Conservation (phyloP, 37 sponge, comb jelly and placozoan species). For the Oscarella lobularis region DNA sequence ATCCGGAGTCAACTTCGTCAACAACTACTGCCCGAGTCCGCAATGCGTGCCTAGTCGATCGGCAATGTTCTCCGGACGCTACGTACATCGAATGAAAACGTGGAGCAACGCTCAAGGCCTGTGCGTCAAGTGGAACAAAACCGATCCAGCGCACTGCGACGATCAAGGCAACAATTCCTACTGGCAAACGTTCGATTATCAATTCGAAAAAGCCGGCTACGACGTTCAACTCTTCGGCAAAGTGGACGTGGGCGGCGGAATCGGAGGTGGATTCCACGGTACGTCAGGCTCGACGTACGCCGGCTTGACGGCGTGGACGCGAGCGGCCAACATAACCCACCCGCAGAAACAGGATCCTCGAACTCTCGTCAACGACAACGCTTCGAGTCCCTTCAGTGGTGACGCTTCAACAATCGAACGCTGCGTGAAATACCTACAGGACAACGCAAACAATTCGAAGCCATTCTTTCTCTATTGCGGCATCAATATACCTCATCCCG, state of each 20-base stretch:
- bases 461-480: not conserved
- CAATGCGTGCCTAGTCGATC: not conserved
- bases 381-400: not conserved
- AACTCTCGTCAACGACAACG: not conserved
- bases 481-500: not conserved
- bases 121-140: not conserved
- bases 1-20: not conserved
- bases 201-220: not conserved
- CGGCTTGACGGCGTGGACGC: not conserved
- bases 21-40: constrained; percentile 2
- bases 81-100: not conserved
- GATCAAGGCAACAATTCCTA: not conserved
- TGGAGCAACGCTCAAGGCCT: constrained; percentile 1
- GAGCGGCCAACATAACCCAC: not conserved
- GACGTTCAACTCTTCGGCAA: not conserved
- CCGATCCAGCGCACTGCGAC: not conserved
- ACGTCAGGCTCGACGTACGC: not conserved
- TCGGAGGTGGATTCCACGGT: constrained; percentile 2
- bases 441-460: not conserved
- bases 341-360: constrained; percentile 2
- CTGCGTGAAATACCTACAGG: not conserved
- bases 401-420: not conserved
- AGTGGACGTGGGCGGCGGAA: not conserved
- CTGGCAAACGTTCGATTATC: not conserved
- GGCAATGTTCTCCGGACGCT: not conserved